Evolutionary conservation across 2,888 invertebrate species (phyloP), one percentile per base, ranked within the genome.

Genomic region (Psylliodes chrysocephalus): DNA sequence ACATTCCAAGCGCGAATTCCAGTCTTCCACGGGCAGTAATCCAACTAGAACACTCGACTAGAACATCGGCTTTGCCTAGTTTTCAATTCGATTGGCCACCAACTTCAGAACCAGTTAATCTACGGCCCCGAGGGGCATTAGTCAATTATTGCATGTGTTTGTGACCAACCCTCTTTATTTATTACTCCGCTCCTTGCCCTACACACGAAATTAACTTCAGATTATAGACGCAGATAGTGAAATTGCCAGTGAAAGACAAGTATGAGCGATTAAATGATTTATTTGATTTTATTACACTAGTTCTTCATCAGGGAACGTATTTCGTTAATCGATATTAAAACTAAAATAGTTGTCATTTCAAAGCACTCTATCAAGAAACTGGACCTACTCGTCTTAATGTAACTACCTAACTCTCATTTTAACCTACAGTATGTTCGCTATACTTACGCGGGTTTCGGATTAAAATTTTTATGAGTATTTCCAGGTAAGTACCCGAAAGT

Each of bases 141-240:
- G 70, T 72, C 72, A 70, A 73, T 71, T 71, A 72, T 73, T 71
- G 66, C 64, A 60, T 69, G 66, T 66, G 71, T 71, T 72, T 70
- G 68, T 61, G 61, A 66, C 66, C 67, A 47, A 62, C 68, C 38
- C 46, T 53, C 44, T 56, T 57, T 64, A 66, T 66, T 68, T 70
- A 70, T 70, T 66, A 61, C 66, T 62, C 18, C 42, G 7, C 15
- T 38, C 6, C 42, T 42, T 42, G 42, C 42, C 15, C 18, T 18
- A 42, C 17, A 42, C 42, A 42, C 18, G 42, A 42, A 42, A 42
- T 42, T 42, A 42, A 42, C 42, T 42, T 18, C 18, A 42, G 42
- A 42, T 35, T 35, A 3, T 35, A 35, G 35, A 8, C 6, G 8
- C 12, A 35, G 35, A 35, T 35, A 35, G 12, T 14, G 35, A 14